Base-by-base conservation (phyloP, 1,140 invertebrate species). In the Dreissena polymorpha region DNA sequence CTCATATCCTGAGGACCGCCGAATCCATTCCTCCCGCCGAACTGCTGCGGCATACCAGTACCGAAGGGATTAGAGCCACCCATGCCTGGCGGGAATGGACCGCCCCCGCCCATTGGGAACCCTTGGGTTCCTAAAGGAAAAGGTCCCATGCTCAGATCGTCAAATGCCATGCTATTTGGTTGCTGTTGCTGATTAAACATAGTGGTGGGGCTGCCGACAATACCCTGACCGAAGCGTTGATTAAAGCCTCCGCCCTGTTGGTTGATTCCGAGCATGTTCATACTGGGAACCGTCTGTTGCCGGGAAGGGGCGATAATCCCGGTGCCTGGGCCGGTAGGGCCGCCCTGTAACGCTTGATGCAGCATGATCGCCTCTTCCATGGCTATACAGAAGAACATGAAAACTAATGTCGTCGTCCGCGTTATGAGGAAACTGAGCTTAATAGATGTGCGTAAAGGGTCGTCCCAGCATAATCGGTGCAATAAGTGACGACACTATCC, bases 291-390 rank as follows among this genome's bases (percentile, higher is more conserved):
- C 12, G 49, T 72, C n/a, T 72, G 18, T 51, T 49, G 27, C 67
- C 5, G 18, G 16, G 21, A 39, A 6, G 21, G 67, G 10, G 50
- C 49, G 27, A 23, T 21, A n/a, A 72, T 73, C 0, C 78, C 78
- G 18, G 69, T 73, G 10, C 78, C 78, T 13, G 78, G 78, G 27
- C 78, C 78, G 16, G 69, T 29, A 0, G 78, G 78, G 25, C 69
- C 78, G 14, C 78, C 78, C 18, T 72, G n/a, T 27, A 81, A 25
- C n/a, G 78, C 78, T 73, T 81, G 78, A 14, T 73, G 25, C 21
- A 81, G 51, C 27, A 81, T 12, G 5, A 81, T 72, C 0, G 78
- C 78, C 51, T 81, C 78, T 49, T 73, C 53, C 78, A 81, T 81
- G 16, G 5, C 78, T 81, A 39, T 18, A 63, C 60, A 12, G 23